Conservation (phyloP, 35 echinoderm and acorn worm species). For the Nesometra sesokonis region DNA sequence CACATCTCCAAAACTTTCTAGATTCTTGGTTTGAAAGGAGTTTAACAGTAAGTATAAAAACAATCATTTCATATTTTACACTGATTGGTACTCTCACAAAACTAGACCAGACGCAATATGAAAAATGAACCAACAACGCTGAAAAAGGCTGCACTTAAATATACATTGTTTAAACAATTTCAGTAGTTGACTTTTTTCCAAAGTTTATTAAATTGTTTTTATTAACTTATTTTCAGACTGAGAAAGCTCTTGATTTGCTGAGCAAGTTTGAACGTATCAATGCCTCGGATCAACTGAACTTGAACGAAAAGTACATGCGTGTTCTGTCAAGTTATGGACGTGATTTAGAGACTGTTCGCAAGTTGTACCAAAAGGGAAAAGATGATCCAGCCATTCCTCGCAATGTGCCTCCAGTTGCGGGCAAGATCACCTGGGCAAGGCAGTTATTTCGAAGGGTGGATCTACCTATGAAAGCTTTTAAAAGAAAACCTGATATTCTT, state of each 20-base stretch:
- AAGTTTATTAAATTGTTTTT: background rate
- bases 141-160: too few relatives aligned
- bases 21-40: constrained; percentile 91
- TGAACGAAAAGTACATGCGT: constrained; percentile 95
- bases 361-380: constrained; percentile 90
- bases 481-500: constrained; percentile 83
- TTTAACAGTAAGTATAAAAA: constrained; percentile 67
- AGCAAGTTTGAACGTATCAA: constrained; percentile 93
- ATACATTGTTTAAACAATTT: too few relatives aligned
- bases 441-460: constrained; percentile 91
- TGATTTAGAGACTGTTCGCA: constrained; percentile 89
- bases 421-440: constrained; percentile 94
- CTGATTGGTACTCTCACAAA: too few relatives aligned
- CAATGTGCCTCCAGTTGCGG: constrained; percentile 84
- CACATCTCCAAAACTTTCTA: constrained; percentile 79
- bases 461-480: constrained; percentile 88
- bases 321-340: constrained; percentile 79
- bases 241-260: constrained; percentile 82
- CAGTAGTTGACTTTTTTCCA: too few relatives aligned
- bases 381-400: constrained; percentile 75
- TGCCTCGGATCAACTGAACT: constrained; percentile 50
- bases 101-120: too few relatives aligned
- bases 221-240: constrained; percentile 52
- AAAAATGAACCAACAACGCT: too few relatives aligned
- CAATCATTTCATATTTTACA: too few relatives aligned